phyloP scores from a whole-genome alignment of 2,797 vertebrate species.

The Acanthornis magna region DNA sequence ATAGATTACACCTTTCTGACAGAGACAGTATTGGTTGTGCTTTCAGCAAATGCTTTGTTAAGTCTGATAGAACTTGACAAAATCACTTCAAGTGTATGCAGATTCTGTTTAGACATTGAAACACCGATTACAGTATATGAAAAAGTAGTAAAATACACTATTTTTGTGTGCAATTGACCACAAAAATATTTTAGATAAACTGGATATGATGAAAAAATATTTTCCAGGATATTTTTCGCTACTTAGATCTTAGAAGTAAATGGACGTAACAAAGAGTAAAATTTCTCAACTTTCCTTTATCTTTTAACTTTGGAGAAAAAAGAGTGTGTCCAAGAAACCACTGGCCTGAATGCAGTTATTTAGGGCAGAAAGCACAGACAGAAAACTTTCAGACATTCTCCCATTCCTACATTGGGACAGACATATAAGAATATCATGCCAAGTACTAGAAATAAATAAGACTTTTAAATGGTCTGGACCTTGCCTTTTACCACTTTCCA shows the following conservation, averaged over 20 bases:
- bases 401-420: neutral
- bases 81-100: neutral
- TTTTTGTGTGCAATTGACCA: neutral
- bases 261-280: neutral
- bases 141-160: neutral
- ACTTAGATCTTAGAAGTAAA: neutral
- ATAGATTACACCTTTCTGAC: neutral
- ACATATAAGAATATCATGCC: neutral
- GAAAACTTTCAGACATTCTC: neutral
- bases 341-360: neutral
- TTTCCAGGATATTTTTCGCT: neutral
- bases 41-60: neutral
- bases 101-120: neutral
- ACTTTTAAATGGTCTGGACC: neutral
- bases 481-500: neutral
- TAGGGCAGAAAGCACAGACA: neutral
- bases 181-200: neutral
- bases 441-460: neutral
- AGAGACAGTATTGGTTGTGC: neutral
- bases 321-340: neutral
- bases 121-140: neutral
- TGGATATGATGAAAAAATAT: neutral
- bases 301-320: neutral
- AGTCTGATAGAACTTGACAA: neutral
- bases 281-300: neutral